A percentile compares a stretch with the other conserved stretches of the same genome.
These are phyloP conservation scores for Mactromeris polynyma DNA, from an alignment of 2,888 invertebrate species.

Conservation along the genomic window DNA sequence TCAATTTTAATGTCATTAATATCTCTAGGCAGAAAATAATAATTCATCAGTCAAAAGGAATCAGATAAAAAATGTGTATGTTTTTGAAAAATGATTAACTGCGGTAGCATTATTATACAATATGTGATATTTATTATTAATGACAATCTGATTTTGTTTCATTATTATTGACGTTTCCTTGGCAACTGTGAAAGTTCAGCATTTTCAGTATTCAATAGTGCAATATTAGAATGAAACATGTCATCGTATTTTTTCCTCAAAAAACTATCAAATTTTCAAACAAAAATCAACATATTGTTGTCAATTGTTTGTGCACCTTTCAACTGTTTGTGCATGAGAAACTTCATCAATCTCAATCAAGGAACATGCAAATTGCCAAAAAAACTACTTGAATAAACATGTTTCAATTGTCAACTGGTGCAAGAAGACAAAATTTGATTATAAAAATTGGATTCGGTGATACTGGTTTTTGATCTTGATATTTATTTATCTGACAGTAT, in stretches of 20 bases:
- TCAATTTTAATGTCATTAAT: not conserved
- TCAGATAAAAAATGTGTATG: not conserved
- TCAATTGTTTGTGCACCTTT: not conserved
- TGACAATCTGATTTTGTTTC: not conserved
- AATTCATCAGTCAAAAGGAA: not conserved
- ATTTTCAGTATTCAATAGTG: not conserved
- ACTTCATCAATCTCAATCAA: not conserved
- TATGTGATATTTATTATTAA: not conserved
- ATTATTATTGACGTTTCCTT: conserved; percentile 5
- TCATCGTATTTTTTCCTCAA: not conserved
- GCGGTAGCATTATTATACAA: not conserved
- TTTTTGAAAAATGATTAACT: not conserved
- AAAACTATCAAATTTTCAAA: not conserved
- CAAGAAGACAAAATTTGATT: not conserved
- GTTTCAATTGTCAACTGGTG: not conserved
- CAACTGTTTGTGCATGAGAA: not conserved
- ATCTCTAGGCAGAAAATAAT: not conserved
- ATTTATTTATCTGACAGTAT: not conserved
- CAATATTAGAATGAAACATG: not conserved
- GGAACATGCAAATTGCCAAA: not conserved
- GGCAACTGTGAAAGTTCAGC: not conserved
- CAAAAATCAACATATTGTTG: not conserved
- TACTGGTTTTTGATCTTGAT: not conserved
- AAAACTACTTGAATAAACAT: not conserved
- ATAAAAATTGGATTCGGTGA: not conserved